Evolutionary conservation across 1,140 invertebrate genomes (phyloP).

Genomic region (Chlorops oryzae): DNA sequence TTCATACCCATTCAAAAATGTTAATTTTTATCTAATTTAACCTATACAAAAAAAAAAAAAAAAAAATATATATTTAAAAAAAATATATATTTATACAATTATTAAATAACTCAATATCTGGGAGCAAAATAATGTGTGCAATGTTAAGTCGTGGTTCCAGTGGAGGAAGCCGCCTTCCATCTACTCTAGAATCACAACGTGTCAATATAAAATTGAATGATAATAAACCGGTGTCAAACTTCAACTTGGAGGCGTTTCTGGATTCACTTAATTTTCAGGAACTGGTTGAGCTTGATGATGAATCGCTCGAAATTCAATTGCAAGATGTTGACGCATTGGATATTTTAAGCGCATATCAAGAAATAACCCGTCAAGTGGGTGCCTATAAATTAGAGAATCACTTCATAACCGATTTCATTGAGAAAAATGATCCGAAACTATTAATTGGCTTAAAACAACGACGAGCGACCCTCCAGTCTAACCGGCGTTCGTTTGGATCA

Average conservation of each 20-base stretch:
- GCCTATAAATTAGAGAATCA: slow-evolving; percentile 34
- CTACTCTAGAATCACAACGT: too few species aligned
- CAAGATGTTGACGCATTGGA: slow-evolving; percentile 27
- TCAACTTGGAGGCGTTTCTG: slow-evolving; percentile 12
- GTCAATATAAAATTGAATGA: background rate
- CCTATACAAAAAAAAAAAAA: too few species aligned
- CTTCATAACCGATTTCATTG: slow-evolving; percentile 35
- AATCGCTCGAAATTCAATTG: slow-evolving; percentile 15
- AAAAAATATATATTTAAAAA: too few species aligned
- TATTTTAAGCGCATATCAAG: slow-evolving; percentile 26
- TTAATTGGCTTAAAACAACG: slow-evolving; percentile 19
- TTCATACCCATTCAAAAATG: too few species aligned
- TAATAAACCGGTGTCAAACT: background rate
- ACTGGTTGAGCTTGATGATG: slow-evolving; percentile 11
- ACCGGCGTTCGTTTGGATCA: slow-evolving; percentile 14
- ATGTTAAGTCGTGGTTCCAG: too few species aligned
- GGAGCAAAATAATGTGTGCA: too few species aligned
- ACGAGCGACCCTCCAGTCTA: slow-evolving; percentile 9
- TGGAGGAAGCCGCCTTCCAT: too few species aligned
- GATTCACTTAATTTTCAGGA: slow-evolving; percentile 5
- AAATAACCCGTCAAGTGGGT: slow-evolving; percentile 25
- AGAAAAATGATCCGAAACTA: slow-evolving; percentile 42
- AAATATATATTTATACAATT: too few species aligned
- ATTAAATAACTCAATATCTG: too few species aligned
- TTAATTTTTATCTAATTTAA: too few species aligned